phyloP scores from a whole-genome alignment of 2,113 vertebrate genomes.

The Ochotona curzoniae region DNA sequence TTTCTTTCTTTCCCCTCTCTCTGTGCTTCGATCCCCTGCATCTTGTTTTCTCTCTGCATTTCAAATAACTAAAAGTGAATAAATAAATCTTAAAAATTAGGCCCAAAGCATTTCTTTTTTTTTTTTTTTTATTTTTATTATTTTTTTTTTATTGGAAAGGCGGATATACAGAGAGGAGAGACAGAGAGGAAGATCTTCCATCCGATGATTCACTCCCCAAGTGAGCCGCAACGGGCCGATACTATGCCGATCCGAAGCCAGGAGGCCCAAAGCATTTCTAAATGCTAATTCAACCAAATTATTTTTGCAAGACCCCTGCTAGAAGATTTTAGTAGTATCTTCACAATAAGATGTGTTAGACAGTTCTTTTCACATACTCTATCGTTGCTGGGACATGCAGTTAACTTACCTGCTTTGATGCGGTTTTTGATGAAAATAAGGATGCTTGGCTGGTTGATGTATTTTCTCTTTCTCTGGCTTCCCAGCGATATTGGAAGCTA shows the following conservation, averaged over 20 bases:
- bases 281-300: not conserved
- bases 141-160: too few species aligned
- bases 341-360: not conserved
- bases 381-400: not conserved
- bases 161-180: too few species aligned
- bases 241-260: too few species aligned
- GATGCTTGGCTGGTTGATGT: not conserved
- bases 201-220: too few species aligned
- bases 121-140: too few species aligned
- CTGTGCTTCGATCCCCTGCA: too few species aligned
- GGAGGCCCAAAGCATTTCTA: not conserved
- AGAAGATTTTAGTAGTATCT: not conserved
- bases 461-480: not conserved
- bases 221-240: too few species aligned
- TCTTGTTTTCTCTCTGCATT: too few species aligned
- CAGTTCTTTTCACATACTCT: not conserved
- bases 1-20: too few species aligned
- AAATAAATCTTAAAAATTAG: too few species aligned
- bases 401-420: not conserved
- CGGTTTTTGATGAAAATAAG: not conserved
- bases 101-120: not conserved
- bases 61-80: too few species aligned
- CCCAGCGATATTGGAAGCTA: not conserved
- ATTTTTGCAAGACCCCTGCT: conserved; percentile 1
- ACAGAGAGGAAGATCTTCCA: too few species aligned